A percentile compares a stretch with the other conserved stretches of the same genome.
Evolutionary conservation across 2,888 invertebrate genomes (phyloP).

Genomic region (Cyaniris semiargus): DNA sequence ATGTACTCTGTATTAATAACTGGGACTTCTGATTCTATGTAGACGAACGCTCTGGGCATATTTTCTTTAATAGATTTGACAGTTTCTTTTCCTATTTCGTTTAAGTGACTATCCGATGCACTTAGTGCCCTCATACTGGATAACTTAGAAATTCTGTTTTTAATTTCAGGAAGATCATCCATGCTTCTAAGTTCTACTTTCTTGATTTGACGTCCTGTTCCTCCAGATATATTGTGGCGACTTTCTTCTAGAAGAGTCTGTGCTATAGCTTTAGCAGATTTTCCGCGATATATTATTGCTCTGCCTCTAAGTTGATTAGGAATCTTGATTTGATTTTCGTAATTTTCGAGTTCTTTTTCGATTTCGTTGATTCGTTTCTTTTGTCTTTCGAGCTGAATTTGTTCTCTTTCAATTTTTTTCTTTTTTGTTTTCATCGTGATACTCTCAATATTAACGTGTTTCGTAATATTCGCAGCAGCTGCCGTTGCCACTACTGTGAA

Average conservation of each 20-base stretch:
- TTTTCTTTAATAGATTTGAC: constrained; percentile 55
- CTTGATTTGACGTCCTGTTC: constrained; percentile 59
- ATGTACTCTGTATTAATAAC: constrained; percentile 78
- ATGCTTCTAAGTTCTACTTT: constrained; percentile 48
- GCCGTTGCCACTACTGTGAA: constrained; percentile 83
- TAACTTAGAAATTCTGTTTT: constrained; percentile 34
- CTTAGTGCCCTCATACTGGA: constrained; percentile 30
- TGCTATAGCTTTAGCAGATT: constrained; percentile 88
- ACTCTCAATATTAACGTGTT: constrained; percentile 82
- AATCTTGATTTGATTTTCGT: constrained; percentile 70
- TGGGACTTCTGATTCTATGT: constrained; percentile 62
- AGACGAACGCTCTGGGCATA: constrained; percentile 64
- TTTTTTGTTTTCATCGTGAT: constrained; percentile 71
- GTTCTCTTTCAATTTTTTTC: constrained; percentile 66
- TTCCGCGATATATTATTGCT: constrained; percentile 84
- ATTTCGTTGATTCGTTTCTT: constrained; percentile 71
- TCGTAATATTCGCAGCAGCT: constrained; percentile 81
- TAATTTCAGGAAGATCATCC: constrained; percentile 31
- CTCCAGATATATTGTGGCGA: constrained; percentile 74
- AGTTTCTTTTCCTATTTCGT: constrained; percentile 44
- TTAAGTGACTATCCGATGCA: constrained; percentile 36
- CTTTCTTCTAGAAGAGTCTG: constrained; percentile 83
- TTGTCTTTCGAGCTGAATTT: constrained; percentile 65
- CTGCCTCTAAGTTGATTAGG: constrained; percentile 76
- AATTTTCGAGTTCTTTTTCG: constrained; percentile 60